A percentile compares a stretch with the other conserved stretches of the same genome.
Evolutionary conservation across 2,113 vertebrate species (phyloP).

Genomic region (Hemicordylus capensis): DNA sequence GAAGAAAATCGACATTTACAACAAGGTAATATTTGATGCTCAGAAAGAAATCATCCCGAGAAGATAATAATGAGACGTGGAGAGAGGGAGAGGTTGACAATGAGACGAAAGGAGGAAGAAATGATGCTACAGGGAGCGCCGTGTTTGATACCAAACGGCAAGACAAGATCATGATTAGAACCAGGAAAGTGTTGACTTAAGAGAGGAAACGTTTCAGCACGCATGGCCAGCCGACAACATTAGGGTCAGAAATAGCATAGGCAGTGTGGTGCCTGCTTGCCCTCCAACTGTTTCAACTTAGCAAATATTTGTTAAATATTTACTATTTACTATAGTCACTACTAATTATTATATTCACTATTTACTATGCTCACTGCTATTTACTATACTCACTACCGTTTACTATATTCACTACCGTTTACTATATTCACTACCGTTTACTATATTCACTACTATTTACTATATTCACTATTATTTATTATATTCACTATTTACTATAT

Average conservation of each 20-base stretch:
- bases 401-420: too few relatives aligned
- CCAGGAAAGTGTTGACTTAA: not conserved
- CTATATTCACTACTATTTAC: too few relatives aligned
- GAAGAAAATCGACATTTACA: constrained; percentile 18
- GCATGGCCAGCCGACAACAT: too few relatives aligned
- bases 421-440: too few relatives aligned
- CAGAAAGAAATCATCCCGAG: not conserved
- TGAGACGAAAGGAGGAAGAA: not conserved
- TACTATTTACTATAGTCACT: too few relatives aligned
- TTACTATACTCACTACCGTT: too few relatives aligned
- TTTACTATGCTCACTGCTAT: too few relatives aligned
- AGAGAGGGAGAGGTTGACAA: not conserved
- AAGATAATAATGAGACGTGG: not conserved
- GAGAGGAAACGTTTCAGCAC: not conserved
- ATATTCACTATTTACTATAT: too few relatives aligned
- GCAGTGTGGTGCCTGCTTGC: too few relatives aligned
- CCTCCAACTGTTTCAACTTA: not conserved
- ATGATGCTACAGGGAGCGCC: not conserved
- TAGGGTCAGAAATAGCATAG: not conserved
- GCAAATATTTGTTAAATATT: too few relatives aligned
- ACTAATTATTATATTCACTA: too few relatives aligned
- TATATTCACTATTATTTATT: too few relatives aligned
- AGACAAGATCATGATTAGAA: not conserved
- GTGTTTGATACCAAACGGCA: not conserved
- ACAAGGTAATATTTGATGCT: constrained; percentile 19